Percentiles rank a stretch among this genome's conserved stretches.
Conservation (phyloP, 53 echinoderm and acorn worm genomes). For the Zoroaster sp. region DNA sequence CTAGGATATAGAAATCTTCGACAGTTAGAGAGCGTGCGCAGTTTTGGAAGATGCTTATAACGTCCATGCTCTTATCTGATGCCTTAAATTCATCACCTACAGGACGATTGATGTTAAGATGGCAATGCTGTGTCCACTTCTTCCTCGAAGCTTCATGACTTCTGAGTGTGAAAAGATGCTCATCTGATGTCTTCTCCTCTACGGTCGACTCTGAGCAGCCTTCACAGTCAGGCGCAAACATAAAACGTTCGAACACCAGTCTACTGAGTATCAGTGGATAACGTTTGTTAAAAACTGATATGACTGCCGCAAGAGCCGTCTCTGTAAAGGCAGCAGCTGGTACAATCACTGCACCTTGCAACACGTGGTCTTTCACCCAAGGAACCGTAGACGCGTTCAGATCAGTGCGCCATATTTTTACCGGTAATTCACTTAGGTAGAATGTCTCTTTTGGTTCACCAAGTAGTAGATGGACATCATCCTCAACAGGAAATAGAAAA, state of each 20-base stretch:
- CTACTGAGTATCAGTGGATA: not conserved
- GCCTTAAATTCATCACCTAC: too few species aligned
- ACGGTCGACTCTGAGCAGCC: slow-evolving; percentile 54
- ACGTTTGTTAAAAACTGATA: not conserved
- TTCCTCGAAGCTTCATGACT: slow-evolving; percentile 4
- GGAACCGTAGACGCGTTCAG: slow-evolving; percentile 45
- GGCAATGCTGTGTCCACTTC: slow-evolving; percentile 56
- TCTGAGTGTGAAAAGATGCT: slow-evolving; percentile 26
- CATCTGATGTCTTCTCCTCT: not conserved
- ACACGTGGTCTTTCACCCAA: slow-evolving; percentile 73
- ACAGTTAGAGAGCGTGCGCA: not conserved
- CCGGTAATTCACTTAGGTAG: not conserved
- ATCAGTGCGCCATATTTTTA: slow-evolving; percentile 56
- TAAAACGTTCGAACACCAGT: slow-evolving; percentile 60
- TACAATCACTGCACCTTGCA: slow-evolving; percentile 63
- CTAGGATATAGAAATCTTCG: slow-evolving; percentile 23
- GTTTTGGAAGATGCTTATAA: not conserved
- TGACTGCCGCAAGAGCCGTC: slow-evolving; percentile 54
- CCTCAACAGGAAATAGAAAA: slow-evolving; percentile 20
- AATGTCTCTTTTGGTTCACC: slow-evolving; percentile 25
- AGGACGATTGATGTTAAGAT: not conserved
- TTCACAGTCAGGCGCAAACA: slow-evolving; percentile 57
- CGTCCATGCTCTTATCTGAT: not conserved
- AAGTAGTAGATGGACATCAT: slow-evolving; percentile 20
- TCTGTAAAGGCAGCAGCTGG: slow-evolving; percentile 82